Percentiles rank a stretch among this genome's conserved stretches.
Evolutionary conservation across 2,113 vertebrate genomes (phyloP).

Genomic region (Chaetorhynchus papuensis): DNA sequence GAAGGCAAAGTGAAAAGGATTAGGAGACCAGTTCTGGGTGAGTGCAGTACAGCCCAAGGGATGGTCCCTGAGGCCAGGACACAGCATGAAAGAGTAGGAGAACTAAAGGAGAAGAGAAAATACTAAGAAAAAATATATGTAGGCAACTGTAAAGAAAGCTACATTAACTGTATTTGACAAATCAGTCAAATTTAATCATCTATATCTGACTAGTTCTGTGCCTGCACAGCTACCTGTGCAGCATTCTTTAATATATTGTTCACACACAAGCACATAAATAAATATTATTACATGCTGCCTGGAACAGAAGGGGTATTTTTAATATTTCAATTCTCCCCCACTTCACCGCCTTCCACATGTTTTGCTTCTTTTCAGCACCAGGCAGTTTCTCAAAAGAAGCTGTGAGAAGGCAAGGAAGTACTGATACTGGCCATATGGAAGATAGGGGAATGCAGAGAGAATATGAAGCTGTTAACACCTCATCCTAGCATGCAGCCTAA

Average conservation of each 20-base stretch:
- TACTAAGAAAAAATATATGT: constrained; percentile 16
- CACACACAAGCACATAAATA: constrained; percentile 53
- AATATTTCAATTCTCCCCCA: background rate
- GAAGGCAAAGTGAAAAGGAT: constrained; percentile 1
- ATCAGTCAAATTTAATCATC: background rate
- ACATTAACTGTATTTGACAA: background rate
- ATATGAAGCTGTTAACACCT: background rate
- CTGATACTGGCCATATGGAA: background rate
- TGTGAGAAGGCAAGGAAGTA: background rate
- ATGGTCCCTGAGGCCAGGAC: constrained; percentile 25
- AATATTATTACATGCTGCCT: background rate
- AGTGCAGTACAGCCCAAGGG: constrained; percentile 37
- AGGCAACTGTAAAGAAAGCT: constrained; percentile 23
- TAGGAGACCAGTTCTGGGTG: constrained; percentile 25
- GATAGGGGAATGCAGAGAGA: background rate
- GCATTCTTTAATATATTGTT: background rate
- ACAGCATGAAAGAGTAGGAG: background rate
- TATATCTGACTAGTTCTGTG: background rate
- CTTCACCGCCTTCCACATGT: background rate
- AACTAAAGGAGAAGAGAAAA: constrained; percentile 10
- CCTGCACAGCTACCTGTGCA: background rate
- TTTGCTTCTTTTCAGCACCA: background rate
- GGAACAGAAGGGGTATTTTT: background rate
- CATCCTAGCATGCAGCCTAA: background rate
- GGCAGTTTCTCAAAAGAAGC: background rate